Evolutionary conservation across 2,797 vertebrate species (phyloP).

Genomic region (Hemibagrus guttatus): DNA sequence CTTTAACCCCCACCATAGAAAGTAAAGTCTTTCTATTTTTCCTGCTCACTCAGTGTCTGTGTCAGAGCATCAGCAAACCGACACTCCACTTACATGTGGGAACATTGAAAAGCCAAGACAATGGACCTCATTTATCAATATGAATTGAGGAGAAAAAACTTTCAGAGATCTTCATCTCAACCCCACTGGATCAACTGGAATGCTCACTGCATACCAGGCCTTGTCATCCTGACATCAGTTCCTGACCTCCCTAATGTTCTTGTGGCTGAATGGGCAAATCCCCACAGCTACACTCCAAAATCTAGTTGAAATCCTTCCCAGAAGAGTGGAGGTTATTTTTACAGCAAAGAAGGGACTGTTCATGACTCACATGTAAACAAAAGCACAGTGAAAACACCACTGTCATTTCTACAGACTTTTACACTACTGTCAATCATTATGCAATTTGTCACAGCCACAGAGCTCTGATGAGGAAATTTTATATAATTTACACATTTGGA

Average conservation of each 20-base stretch:
- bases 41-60: neutral
- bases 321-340: neutral
- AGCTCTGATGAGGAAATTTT: too few relatives aligned
- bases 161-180: neutral
- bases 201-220: neutral
- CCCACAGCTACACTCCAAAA: neutral
- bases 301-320: neutral
- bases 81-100: neutral
- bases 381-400: too few relatives aligned
- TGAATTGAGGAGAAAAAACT: neutral
- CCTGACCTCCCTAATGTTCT: neutral
- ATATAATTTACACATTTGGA: neutral
- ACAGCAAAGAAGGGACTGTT: neutral
- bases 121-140: neutral
- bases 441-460: neutral
- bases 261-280: neutral
- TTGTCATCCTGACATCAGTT: neutral
- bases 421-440: neutral
- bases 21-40: neutral
- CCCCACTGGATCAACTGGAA: neutral
- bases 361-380: neutral
- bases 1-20: neutral
- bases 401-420: neutral
- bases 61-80: neutral
- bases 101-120: neutral